Evolutionary conservation across 2,888 invertebrate genomes (phyloP), one percentile per base, ranked within the genome.

Genomic region (Arctia plantaginis): DNA sequence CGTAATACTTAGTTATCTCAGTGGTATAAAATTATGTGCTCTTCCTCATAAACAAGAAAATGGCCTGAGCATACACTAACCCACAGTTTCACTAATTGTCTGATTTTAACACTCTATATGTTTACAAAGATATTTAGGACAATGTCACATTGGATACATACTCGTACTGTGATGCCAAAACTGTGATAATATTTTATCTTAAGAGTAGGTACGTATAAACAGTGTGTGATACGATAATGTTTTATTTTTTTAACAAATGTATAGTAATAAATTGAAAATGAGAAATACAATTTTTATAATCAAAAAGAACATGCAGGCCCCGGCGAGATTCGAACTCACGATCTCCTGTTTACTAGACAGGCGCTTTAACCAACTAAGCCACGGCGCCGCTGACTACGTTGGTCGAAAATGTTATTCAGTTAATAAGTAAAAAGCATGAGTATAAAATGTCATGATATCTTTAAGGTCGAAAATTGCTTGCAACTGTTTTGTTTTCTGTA

Each of bases 261-360:
- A n/a, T n/a, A 55, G n/a, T n/a, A 35, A 35, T 55, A 8, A 4
- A 62, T 62, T 67, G 27, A 62, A 75, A 39, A 70, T 69, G 10
- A 55, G 10, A 55, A 55, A n/a, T 15, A 27, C 15, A 55, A n/a
- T n/a, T 55, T 13, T 10, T 13, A 62, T 18, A 30, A 30, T 73
- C 78, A 82, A 79, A 82, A 80, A 77, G 67, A 67, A 72, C 79
- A 1, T 78, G 71, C 15, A 93, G 94, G 94, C 94, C 92, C 93
- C 93, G 94, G 89, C 93, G 93, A 93, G 93, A 94, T 94, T 94
- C 93, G 94, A 94, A 94, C 94, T 94, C 93, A 85, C 89, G 93
- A 94, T 94, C 94, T 94, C 94, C 94, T 94, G 94, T 94, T 94
- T 94, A 94, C 94, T 94, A 94, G 94, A 95, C 94, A 94, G 94